Evolutionary conservation across 2,797 vertebrate species (phyloP), one percentile per base, ranked within the genome.

Genomic region (Anguilla obscura): DNA sequence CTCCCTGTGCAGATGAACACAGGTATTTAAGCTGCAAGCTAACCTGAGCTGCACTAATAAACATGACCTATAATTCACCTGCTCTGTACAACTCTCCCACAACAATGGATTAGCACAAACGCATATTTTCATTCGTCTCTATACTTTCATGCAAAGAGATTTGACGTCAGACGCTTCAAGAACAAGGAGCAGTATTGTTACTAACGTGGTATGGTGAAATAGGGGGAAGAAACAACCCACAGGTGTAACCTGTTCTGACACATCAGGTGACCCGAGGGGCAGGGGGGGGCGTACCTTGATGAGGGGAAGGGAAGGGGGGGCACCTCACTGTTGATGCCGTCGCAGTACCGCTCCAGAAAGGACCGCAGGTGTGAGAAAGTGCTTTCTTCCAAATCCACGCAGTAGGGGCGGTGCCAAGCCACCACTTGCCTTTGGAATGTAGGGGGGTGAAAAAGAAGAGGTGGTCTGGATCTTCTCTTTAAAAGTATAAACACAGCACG

Each of bases 301-400:
- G 96, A 96, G 88, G 96, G 96, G 89, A 97, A 97, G 90, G 96
- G 96, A 85, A 96, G 94, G 85, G 96, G 96, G 1, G 96, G 96
- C 56, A 96, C 90, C 56, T 97, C 96, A 90, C 96, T 97, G 89
- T 97, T 97, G 87, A 97, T 97, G 93, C 96, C 96, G 91, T 97
- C 96, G 92, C 96, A 97, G 90, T 97, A 97, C 91, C 96, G 94
- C 90, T 97, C 96, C 0, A 97, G 95, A 90, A 97, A 97, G 86
- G 96, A 96, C 84, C 96, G 95, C 58, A 97, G 94, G 87, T 97
- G 96, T 0, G 96, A 97, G 91, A 97, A 97, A 84, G 96, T 97
- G 85, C 96, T 97, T 91, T 97, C 96, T 91, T 97, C 96, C 89
- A 97, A 95, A 89, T 97, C 96, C 0, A 97, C 96, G 9, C 96